These are phyloP conservation scores for Channa striata DNA, from an alignment of 2,797 vertebrate species.

Conservation along the genomic window DNA sequence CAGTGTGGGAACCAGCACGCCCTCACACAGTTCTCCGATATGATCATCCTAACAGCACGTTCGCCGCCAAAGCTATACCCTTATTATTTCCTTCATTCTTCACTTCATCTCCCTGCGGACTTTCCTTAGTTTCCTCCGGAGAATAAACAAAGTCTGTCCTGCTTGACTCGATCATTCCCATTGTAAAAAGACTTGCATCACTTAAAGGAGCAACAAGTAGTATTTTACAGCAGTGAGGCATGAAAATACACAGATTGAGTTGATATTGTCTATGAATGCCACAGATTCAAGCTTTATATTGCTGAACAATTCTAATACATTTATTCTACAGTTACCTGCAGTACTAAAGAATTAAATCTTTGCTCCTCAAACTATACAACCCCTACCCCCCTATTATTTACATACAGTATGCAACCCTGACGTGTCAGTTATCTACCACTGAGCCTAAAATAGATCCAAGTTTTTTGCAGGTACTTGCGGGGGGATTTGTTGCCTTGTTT, in stretches of 20 bases:
- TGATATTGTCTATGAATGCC: too few species aligned
- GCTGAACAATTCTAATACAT: too few species aligned
- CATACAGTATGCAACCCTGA: slow-evolving; percentile 48
- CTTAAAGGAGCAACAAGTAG: too few species aligned
- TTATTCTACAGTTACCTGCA: too few species aligned
- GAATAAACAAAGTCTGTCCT: too few species aligned
- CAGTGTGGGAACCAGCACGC: slow-evolving; percentile 35
- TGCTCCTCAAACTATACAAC: slow-evolving; percentile 11
- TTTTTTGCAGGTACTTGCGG: slow-evolving; percentile 37
- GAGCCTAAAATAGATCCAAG: slow-evolving; percentile 62
- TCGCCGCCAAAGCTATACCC: slow-evolving; percentile 31
- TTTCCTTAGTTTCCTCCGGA: not conserved
- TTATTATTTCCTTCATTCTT: not conserved
- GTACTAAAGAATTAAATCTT: not conserved
- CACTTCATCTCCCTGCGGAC: not conserved
- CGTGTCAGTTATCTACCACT: slow-evolving; percentile 38
- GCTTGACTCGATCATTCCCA: too few species aligned
- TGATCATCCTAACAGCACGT: slow-evolving; percentile 62
- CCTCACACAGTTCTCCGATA: slow-evolving; percentile 48
- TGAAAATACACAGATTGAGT: too few species aligned
- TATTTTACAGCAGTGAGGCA: too few species aligned
- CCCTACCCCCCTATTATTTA: slow-evolving; percentile 34
- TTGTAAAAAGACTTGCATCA: too few species aligned
- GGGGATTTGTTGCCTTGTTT: slow-evolving; percentile 55
- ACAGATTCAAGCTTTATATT: too few species aligned